Conservation (phyloP, 2,797 vertebrate genomes). For the Notolepis coatsorum region DNA sequence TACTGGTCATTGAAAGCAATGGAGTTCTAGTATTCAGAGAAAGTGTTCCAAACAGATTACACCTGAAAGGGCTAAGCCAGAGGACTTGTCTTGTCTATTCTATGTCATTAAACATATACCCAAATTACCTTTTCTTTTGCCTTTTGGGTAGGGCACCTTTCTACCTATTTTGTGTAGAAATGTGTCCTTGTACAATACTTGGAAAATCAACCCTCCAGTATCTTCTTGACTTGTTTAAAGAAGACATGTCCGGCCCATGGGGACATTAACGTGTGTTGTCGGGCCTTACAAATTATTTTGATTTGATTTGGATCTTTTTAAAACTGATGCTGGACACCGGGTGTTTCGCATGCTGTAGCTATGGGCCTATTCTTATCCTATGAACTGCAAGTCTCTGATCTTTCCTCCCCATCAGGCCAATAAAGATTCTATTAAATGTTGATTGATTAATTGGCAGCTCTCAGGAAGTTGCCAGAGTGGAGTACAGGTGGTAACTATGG, state of each 20-base stretch:
- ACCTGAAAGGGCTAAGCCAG: too few species aligned
- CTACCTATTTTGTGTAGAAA: not conserved
- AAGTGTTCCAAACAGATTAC: too few species aligned
- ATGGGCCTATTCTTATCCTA: constrained; percentile 40
- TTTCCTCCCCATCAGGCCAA: constrained; percentile 52
- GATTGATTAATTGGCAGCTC: constrained; percentile 80
- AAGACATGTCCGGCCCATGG: too few species aligned
- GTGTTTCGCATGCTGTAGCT: constrained; percentile 3
- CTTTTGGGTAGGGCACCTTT: not conserved
- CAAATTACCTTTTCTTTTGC: not conserved
- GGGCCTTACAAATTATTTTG: too few species aligned
- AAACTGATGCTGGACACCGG: not conserved
- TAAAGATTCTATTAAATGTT: constrained; percentile 73
- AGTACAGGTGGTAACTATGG: constrained; percentile 76
- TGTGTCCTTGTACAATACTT: not conserved
- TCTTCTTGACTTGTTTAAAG: too few species aligned
- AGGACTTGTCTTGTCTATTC: too few species aligned
- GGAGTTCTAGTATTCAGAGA: too few species aligned
- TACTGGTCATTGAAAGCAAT: too few species aligned
- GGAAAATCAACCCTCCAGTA: not conserved
- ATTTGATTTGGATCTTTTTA: constrained; percentile 11
- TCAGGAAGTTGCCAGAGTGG: constrained; percentile 77
- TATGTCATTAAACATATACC: too few species aligned
- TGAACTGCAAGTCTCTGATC: constrained; percentile 57
- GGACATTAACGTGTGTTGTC: too few species aligned